A percentile compares a stretch with the other conserved stretches of the same genome.
Conservation (phyloP, 2,113 vertebrate species). For the Scolopax mira region DNA sequence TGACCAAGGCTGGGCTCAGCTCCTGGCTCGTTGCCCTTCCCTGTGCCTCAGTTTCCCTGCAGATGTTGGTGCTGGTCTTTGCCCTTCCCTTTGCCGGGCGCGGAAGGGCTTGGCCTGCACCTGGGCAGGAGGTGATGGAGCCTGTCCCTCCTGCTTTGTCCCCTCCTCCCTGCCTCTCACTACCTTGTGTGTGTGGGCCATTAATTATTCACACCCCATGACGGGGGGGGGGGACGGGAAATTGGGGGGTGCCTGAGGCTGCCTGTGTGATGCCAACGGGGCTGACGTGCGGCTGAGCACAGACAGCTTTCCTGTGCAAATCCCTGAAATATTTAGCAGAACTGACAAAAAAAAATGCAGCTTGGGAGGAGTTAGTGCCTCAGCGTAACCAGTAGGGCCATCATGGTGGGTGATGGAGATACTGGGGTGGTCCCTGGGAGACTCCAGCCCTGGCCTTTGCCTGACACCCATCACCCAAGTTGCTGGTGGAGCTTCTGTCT, state of each 20-base stretch:
- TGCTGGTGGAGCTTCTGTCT: not conserved
- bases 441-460: not conserved
- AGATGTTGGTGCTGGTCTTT: not conserved
- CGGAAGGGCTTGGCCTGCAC: not conserved
- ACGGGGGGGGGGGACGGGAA: too few relatives aligned
- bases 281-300: not conserved
- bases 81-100: not conserved
- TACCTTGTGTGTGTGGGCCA: not conserved
- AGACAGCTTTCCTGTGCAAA: conserved; percentile 67
- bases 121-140: rapidly evolving
- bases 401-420: not conserved
- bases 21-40: not conserved
- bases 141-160: not conserved
- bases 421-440: not conserved
- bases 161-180: not conserved
- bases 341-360: not conserved
- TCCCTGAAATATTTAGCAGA: conserved; percentile 69
- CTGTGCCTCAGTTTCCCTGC: not conserved
- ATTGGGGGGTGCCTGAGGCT: not conserved
- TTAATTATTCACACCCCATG: conserved; percentile 14
- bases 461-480: rapidly evolving
- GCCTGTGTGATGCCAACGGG: not conserved
- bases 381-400: not conserved
- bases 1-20: not conserved
- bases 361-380: not conserved